phyloP scores from a whole-genome alignment of 2,113 vertebrate genomes.

The Podocnemis expansa region DNA sequence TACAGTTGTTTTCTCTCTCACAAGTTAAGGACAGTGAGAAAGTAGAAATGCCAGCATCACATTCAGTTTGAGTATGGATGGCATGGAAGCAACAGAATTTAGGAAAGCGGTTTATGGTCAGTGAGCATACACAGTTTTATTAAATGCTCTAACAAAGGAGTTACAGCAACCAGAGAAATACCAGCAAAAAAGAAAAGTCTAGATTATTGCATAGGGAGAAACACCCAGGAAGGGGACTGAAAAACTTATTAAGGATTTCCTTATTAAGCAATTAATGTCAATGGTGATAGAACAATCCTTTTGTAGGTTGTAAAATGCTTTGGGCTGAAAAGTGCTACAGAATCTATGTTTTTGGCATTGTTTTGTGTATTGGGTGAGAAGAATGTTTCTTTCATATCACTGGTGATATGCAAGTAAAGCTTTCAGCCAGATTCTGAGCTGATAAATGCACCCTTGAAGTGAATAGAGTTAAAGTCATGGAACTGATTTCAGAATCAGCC shows the following conservation, averaged over 20 bases:
- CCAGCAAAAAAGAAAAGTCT: neutral
- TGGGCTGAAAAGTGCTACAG: neutral
- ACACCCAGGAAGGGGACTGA: neutral
- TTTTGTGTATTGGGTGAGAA: neutral
- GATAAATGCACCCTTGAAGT: neutral
- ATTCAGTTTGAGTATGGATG: fast-evolving
- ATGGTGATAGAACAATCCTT: neutral
- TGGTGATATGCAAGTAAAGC: neutral
- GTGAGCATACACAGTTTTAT: neutral
- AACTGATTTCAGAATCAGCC: neutral
- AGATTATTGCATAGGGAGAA: neutral
- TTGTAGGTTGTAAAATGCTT: neutral
- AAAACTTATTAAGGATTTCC: neutral
- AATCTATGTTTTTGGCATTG: neutral
- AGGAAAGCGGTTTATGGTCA: neutral
- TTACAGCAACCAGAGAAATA: fast-evolving
- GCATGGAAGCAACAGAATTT: neutral
- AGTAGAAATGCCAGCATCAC: neutral
- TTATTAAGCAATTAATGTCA: neutral
- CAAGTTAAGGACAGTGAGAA: neutral
- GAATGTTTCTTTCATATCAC: neutral
- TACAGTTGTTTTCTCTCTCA: too few species aligned
- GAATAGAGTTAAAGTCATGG: neutral
- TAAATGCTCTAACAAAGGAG: fast-evolving
- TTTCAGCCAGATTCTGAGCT: neutral